Conservation (phyloP, 2,113 vertebrate genomes). For the Ardeotis arabs region DNA sequence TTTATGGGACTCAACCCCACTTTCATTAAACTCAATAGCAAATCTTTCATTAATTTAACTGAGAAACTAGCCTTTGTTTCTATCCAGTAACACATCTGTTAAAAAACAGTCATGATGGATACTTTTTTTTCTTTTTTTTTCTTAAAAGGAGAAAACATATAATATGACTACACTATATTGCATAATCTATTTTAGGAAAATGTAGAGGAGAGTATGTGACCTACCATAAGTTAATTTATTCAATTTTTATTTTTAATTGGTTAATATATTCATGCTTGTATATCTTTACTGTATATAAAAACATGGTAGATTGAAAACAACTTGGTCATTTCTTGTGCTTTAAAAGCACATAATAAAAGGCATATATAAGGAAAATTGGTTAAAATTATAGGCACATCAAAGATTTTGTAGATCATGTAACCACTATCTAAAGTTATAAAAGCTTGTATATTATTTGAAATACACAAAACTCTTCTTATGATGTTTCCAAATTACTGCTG, state of each 20-base stretch:
- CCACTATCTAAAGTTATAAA: constrained; percentile 29
- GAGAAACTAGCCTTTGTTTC: not conserved
- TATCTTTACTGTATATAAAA: not conserved
- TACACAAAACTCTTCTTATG: constrained; percentile 31
- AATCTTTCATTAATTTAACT: not conserved
- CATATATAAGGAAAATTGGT: constrained; percentile 27
- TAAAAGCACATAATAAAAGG: constrained; percentile 15
- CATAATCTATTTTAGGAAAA: not conserved
- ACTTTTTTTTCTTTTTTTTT: not conserved
- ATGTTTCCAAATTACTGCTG: constrained; percentile 49
- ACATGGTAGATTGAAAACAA: not conserved
- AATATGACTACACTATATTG: not conserved
- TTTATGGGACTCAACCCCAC: not conserved
- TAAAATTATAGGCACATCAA: constrained; percentile 59
- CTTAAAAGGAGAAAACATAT: not conserved
- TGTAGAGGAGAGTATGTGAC: fast-evolving
- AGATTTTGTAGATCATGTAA: constrained; percentile 42
- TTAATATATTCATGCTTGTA: not conserved
- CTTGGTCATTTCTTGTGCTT: not conserved
- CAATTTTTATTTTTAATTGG: not conserved
- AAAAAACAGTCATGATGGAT: fast-evolving
- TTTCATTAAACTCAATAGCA: not conserved
- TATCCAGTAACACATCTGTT: not conserved
- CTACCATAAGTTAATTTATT: not conserved
- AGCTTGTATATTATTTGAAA: constrained; percentile 37